Base-by-base conservation (phyloP, 2,888 invertebrate genomes). In the Deilephila elpenor region DNA sequence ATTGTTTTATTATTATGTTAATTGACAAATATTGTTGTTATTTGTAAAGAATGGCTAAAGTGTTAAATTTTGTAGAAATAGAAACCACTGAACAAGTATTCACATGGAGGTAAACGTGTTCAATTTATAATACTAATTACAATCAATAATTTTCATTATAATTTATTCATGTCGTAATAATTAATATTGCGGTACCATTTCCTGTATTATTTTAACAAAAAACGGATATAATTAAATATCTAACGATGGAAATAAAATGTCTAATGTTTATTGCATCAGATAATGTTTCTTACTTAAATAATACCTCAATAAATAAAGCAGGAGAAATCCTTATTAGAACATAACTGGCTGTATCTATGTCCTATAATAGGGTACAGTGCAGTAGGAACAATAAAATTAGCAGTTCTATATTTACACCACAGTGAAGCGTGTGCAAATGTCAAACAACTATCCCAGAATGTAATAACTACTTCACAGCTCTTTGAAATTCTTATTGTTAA, bases 321-420 rank as follows among this genome's bases (percentile, higher is more conserved):
- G 11, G 44, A 8, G 44, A 44, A 44, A 11, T 3, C 44, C 14
- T 44, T 44, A 44, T 44, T 44, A 44, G 44, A 44, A 14, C 44
- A 56, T 56, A 56, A 6, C 1, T 56, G 17, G 19, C 14, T 56
- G 17, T n/a, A 56, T 56, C 56, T 56, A n/a, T 56, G 56, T 56
- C 56, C n/a, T n/a, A n/a, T 56, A 51, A 25, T 14, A 67, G 5
- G 44, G 25, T 17, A 67, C 44, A 25, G 20, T 67, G 25, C 44
- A 20, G 44, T 51, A 64, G 75, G 74, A 74, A 79, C 82, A 80
- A 80, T 84, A 83, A 83, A 85, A 85, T 86, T 83, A 86, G 83
- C 84, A 83, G 81, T 81, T 86, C 89, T 89, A 89, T 89, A 89
- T 89, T 89, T 85, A 87, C 78, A 75, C 73, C 72, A 74, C 77